Evolutionary conservation across 2,888 invertebrate species (phyloP).

Genomic region (Melinaea menophilus): DNA sequence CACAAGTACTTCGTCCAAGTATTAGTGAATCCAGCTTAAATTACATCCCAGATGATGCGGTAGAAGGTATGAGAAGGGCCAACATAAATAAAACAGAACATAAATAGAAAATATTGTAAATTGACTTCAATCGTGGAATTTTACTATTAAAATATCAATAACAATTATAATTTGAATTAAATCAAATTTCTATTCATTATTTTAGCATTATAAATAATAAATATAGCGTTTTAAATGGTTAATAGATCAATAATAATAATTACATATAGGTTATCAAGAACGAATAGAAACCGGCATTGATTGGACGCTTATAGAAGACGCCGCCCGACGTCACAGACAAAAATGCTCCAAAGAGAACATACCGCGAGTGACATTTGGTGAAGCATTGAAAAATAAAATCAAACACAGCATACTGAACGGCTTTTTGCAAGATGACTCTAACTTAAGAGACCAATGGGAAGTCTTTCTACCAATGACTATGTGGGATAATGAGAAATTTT

Average conservation of each 20-base stretch:
- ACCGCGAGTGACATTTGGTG: slow-evolving; percentile 44
- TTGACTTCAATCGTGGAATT: neutral
- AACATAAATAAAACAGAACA: neutral
- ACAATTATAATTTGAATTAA: too few species aligned
- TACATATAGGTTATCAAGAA: slow-evolving; percentile 53
- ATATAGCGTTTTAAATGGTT: neutral
- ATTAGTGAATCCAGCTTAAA: slow-evolving; percentile 62
- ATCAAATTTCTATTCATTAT: too few species aligned
- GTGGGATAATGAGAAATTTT: slow-evolving; percentile 63
- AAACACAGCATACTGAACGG: slow-evolving; percentile 51
- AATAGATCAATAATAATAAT: neutral
- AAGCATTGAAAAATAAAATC: slow-evolving; percentile 56
- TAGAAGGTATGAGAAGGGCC: slow-evolving; percentile 47
- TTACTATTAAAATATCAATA: too few species aligned
- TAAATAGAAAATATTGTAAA: neutral
- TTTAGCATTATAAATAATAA: too few species aligned
- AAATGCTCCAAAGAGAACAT: slow-evolving; percentile 45
- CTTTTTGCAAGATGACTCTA: slow-evolving; percentile 52
- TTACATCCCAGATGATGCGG: slow-evolving; percentile 49
- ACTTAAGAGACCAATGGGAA: slow-evolving; percentile 58
- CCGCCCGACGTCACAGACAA: slow-evolving; percentile 47
- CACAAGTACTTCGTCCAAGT: slow-evolving; percentile 43
- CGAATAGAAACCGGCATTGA: slow-evolving; percentile 58
- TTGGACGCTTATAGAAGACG: slow-evolving; percentile 55
- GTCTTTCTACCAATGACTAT: slow-evolving; percentile 50